phyloP scores from a whole-genome alignment of 2,797 vertebrate species.

The Rhincodon typus region DNA sequence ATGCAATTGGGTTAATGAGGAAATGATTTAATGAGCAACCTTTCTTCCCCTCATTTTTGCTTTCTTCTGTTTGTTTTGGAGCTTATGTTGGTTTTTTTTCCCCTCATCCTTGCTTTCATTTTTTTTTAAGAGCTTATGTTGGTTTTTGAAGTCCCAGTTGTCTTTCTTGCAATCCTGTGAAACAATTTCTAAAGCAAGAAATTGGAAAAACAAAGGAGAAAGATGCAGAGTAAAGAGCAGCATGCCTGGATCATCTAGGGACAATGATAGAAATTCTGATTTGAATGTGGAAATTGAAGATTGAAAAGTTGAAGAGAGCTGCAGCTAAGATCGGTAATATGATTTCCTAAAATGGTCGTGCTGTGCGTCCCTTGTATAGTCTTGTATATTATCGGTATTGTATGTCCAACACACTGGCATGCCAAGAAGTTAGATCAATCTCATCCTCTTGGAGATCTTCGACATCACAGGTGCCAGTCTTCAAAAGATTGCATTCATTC shows the following conservation, averaged over 20 bases:
- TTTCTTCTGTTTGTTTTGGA: too few relatives aligned
- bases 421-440: too few relatives aligned
- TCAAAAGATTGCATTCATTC: too few relatives aligned
- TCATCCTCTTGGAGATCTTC: too few relatives aligned
- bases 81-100: too few relatives aligned
- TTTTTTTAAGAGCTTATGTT: neutral
- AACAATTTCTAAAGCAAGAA: neutral
- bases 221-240: neutral
- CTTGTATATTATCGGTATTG: neutral
- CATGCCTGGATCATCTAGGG: neutral
- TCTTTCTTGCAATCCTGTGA: neutral
- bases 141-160: neutral
- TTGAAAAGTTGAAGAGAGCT: neutral
- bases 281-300: neutral
- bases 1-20: neutral
- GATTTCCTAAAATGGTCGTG: neutral
- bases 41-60: too few relatives aligned
- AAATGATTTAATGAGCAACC: neutral
- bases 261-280: neutral
- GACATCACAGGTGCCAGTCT: too few relatives aligned
- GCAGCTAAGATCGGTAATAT: neutral
- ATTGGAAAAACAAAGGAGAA: neutral
- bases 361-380: neutral
- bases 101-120: neutral
- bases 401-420: neutral